phyloP scores from a whole-genome alignment of 2,113 vertebrate genomes.

The Cheilinus undulatus region DNA sequence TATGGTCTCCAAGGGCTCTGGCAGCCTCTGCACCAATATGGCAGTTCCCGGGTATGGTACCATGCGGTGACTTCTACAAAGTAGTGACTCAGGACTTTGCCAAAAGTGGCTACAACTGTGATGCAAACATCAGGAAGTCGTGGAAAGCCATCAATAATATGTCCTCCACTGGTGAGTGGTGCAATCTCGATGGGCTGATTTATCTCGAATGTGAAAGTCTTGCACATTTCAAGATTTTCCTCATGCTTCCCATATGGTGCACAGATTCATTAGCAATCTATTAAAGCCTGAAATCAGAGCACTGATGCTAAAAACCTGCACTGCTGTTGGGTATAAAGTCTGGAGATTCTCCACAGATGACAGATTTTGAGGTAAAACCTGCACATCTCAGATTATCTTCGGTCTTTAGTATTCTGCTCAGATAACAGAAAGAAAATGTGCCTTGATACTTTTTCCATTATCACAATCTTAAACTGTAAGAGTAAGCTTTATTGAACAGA shows the following conservation, averaged over 20 bases:
- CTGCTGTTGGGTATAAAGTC: neutral
- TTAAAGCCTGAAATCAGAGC: constrained; percentile 25
- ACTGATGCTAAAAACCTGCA: constrained; percentile 37
- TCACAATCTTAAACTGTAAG: neutral
- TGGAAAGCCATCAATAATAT: constrained; percentile 90
- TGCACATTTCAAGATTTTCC: neutral
- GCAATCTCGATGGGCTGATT: neutral
- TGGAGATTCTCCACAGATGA: constrained; percentile 25
- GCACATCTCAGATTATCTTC: constrained; percentile 9
- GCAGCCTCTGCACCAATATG: constrained; percentile 96
- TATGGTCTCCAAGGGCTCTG: constrained; percentile 86
- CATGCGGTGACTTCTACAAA: constrained; percentile 89
- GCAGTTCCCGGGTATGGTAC: constrained; percentile 91
- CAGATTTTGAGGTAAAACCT: constrained; percentile 22
- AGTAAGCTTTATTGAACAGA: constrained; percentile 2
- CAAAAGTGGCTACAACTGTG: constrained; percentile 86
- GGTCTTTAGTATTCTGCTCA: constrained; percentile 21
- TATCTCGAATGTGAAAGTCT: neutral
- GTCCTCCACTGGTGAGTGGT: constrained; percentile 83
- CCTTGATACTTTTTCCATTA: neutral
- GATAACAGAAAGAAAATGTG: constrained; percentile 11
- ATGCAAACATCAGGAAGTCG: constrained; percentile 87
- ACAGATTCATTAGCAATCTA: neutral
- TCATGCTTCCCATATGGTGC: neutral
- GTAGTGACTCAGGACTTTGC: constrained; percentile 91